Conservation (phyloP, 2,113 vertebrate species). For the Ammodramus savannarum region DNA sequence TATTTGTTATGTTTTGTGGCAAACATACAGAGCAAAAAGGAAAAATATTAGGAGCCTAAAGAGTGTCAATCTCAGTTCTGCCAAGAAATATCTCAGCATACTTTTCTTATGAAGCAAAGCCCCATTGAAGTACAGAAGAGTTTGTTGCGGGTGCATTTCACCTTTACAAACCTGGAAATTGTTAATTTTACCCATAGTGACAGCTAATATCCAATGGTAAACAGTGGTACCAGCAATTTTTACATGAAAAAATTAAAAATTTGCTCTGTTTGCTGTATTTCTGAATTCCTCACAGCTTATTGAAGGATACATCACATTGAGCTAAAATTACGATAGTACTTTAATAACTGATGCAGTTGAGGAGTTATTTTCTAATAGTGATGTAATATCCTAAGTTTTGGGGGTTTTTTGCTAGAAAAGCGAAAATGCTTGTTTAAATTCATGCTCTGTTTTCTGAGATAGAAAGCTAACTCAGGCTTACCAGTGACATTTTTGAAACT, state of each 20-base stretch:
- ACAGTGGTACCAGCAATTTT: background rate
- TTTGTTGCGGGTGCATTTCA: background rate
- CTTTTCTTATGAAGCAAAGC: background rate
- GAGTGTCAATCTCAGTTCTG: background rate
- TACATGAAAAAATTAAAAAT: background rate
- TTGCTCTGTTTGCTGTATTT: background rate
- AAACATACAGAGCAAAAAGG: background rate
- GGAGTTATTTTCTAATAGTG: background rate
- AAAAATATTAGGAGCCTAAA: background rate
- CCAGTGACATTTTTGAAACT: conserved; percentile 41
- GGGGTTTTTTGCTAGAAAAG: background rate
- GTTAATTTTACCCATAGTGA: background rate
- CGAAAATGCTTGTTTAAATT: conserved; percentile 27
- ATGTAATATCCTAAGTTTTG: background rate
- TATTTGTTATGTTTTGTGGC: background rate
- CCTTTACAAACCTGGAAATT: background rate
- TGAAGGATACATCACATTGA: background rate
- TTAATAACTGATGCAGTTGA: background rate
- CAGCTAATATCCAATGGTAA: background rate
- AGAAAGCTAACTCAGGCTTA: conserved; percentile 23
- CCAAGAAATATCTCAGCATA: background rate
- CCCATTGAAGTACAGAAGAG: background rate
- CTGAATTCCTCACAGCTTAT: background rate
- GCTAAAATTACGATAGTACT: background rate
- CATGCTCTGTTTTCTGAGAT: background rate